Evolutionary conservation across 53 echinoderm and acorn worm genomes (phyloP), one percentile per base, ranked within the genome.

Genomic region (Temnopleurus reevesii): DNA sequence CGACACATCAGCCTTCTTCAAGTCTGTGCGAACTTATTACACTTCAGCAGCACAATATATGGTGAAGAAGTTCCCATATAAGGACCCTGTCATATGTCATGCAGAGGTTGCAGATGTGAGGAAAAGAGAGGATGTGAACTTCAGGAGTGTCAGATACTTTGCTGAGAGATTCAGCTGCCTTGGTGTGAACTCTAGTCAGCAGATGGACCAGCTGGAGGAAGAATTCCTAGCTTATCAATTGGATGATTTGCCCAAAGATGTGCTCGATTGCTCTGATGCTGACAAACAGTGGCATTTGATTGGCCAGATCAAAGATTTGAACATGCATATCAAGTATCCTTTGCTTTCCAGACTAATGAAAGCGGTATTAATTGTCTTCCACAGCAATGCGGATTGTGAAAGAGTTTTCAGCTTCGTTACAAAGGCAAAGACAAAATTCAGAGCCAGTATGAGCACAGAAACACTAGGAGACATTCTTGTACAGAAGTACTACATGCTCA

Each of bases 321-420:
- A 89, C 49, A 71, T 46, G 76, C 29, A 66, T 19, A 29, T 45
- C 17, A 65, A 66, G 82, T 83, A 81, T 36, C 89, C 83, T 60
- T 53, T 46, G 21, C 89, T 92, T 25, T 34, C 92, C n/a, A 53
- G 81, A 53, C 35, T 92, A 31, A 83, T 92, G 89, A 89, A 89
- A 45, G 81, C 76, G 47, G 84, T 92, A 0, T 55, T 82, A 26
- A 55, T 89, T 17, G 28, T 92, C 12, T 89, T 89, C 45, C 89
- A 92, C 54, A 89, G 89, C 38, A 92, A 92, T 92, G 92, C 92
- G 33, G 89, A 89, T 65, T 92, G 92, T 38, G 83, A 92, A 45
- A 81, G 92, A 46, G 71, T 92, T 19, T 89, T 92, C 30, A 81
- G 82, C 46, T 82, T 66, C 83, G 92, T 92, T 15, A 92, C 83